These are phyloP conservation scores for Sesamia nonagrioides DNA, from an alignment of 1,140 invertebrate species.

Conservation along the genomic window DNA sequence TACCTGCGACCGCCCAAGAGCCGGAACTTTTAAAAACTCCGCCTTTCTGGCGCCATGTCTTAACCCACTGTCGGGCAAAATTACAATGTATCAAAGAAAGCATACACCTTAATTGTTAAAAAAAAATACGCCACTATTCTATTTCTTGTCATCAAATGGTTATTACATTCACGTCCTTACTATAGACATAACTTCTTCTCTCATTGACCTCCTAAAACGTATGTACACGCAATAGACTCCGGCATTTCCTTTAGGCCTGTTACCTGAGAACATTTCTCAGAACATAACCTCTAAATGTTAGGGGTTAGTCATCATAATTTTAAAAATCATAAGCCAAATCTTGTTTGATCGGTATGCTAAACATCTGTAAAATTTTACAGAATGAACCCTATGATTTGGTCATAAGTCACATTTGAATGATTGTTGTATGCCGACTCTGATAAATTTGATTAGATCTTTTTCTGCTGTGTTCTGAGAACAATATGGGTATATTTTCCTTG, in stretches of 20 bases:
- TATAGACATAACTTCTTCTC: constrained; percentile 31
- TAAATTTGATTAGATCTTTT: constrained; percentile 21
- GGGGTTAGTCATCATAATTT: constrained; percentile 66
- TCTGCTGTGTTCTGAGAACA: constrained; percentile 24
- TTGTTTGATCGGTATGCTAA: constrained; percentile 51
- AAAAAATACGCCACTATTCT: constrained; percentile 20
- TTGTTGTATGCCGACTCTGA: constrained; percentile 23
- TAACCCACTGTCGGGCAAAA: too few species aligned
- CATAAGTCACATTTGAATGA: constrained; percentile 34
- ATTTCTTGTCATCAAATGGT: constrained; percentile 2
- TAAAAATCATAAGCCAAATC: constrained; percentile 47
- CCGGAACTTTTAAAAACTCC: too few species aligned
- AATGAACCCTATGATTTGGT: constrained; percentile 34
- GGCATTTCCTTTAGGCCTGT: constrained; percentile 66
- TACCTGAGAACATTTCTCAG: constrained; percentile 58
- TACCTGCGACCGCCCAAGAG: too few species aligned
- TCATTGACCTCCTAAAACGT: constrained; percentile 26
- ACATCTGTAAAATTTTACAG: constrained; percentile 35
- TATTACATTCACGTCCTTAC: constrained; percentile 26
- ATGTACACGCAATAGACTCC: constrained; percentile 33
- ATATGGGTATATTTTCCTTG: constrained; percentile 10
- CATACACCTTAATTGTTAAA: background rate
- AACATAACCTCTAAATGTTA: constrained; percentile 60
- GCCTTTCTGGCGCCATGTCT: too few species aligned
- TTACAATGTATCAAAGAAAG: too few species aligned